phyloP scores from a whole-genome alignment of 2,888 invertebrate species.

The Drymonia ruficornis region DNA sequence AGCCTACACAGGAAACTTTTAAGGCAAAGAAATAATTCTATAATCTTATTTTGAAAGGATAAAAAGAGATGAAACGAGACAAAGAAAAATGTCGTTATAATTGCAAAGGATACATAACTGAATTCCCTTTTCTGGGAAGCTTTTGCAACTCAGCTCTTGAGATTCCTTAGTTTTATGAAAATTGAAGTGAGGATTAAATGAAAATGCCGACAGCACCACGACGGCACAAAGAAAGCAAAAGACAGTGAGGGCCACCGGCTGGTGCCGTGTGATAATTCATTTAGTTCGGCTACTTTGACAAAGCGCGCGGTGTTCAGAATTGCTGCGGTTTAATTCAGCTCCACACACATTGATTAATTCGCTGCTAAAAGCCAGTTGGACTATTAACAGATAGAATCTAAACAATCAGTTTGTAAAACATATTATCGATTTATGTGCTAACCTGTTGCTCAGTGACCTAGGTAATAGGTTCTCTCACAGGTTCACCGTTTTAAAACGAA shows the following conservation, averaged over 20 bases:
- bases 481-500: background rate
- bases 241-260: conserved; percentile 3
- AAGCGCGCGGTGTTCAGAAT: conserved; percentile 41
- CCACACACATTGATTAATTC: conserved; percentile 42
- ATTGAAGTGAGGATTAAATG: conserved; percentile 22
- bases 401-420: background rate
- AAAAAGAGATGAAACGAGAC: background rate
- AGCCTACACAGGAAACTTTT: no score
- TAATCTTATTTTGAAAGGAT: background rate
- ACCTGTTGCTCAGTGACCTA: conserved; percentile 25
- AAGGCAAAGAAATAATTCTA: no score
- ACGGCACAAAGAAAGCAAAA: background rate
- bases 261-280: conserved; percentile 47
- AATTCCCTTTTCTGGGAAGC: background rate
- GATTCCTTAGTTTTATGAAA: background rate
- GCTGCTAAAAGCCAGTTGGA: conserved; percentile 12
- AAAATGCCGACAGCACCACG: conserved; percentile 43
- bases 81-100: background rate
- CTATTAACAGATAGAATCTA: background rate
- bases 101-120: background rate
- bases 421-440: conserved; percentile 1
- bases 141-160: background rate
- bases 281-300: conserved; percentile 47
- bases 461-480: no score
- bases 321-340: conserved; percentile 40